These are phyloP conservation scores for Eudyptes chrysolophus DNA, from an alignment of 2,113 vertebrate species.

Conservation along the genomic window DNA sequence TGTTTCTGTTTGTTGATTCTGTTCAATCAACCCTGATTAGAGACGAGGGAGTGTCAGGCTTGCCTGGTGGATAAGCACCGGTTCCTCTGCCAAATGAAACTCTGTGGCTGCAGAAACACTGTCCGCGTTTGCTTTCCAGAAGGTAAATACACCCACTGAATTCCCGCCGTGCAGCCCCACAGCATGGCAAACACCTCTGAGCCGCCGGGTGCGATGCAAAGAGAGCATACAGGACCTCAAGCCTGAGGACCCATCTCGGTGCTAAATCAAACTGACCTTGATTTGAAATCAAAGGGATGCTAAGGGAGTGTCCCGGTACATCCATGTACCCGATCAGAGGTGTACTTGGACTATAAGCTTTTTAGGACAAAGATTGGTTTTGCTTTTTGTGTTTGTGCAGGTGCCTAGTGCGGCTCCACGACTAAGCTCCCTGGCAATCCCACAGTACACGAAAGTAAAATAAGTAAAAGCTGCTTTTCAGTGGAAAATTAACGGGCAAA, in stretches of 20 bases:
- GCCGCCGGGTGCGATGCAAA: rapidly evolving
- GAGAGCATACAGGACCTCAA: not conserved
- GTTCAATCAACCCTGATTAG: not conserved
- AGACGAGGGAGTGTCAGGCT: conserved; percentile 44
- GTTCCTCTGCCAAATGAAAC: conserved; percentile 60
- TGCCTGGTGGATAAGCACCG: conserved; percentile 15
- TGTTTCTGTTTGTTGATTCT: conserved; percentile 46
- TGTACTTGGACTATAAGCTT: not conserved
- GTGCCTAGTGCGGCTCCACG: not conserved
- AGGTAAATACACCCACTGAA: conserved; percentile 43
- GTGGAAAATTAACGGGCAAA: not conserved
- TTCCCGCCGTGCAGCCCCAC: not conserved
- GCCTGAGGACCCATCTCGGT: not conserved
- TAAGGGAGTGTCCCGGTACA: not conserved
- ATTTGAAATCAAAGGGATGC: not conserved
- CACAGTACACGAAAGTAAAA: not conserved
- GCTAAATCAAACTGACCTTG: not conserved
- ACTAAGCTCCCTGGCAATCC: not conserved
- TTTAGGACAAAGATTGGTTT: not conserved
- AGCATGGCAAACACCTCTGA: not conserved
- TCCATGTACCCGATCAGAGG: not conserved
- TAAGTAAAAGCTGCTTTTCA: not conserved
- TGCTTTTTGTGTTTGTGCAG: conserved; percentile 7
- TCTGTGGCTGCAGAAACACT: conserved; percentile 25
- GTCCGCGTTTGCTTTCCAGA: conserved; percentile 6